Base-by-base conservation (phyloP, 2,113 vertebrate species). In the Lontra canadensis region DNA sequence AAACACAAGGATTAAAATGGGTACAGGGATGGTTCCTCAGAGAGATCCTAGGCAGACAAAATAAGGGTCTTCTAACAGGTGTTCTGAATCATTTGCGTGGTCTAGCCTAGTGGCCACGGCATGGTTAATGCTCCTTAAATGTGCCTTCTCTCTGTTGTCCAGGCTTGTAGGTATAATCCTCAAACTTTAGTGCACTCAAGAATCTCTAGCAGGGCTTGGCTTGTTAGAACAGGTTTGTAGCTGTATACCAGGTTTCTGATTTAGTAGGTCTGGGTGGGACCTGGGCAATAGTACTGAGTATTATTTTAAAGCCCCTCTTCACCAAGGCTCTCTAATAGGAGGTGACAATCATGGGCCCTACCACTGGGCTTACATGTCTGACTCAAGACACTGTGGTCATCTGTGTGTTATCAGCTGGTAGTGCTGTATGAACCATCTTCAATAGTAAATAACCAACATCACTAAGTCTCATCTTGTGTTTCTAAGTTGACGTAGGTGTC, bases 391-490 rank as follows among this genome's bases (percentile, higher is more conserved):
- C 42, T 44, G 4, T 78, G 44, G 36, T 78, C 47, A 3, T 76
- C 20, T 84, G 52, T 17, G 25, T 83, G 5, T 79, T 84, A 67
- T 74, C 69, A 36, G 31, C 31, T 67, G 87, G 69, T 29, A n/a
- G 17, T 20, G 26, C 49, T 67, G 34, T 25, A 71, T 52, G 7
- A 94, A 78, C n/a, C 52, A 4, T 59, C 11, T 90, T 59, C 39
- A 63, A 42, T 26, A 76, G 71, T 83, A 90, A 94, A 90, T 74
- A 83, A 36, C 44, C 31, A 89, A 34, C 57, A 73, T 55, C 18
- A 59, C n/a, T 74, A 79, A 90, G 78, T 81, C 49, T 94, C 69
- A 29, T 73, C 47, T 95, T 95, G 17, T 81, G 63, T 88, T 88
- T 81, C 52, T 93, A 79, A 95, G 82, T 82, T 78, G 67, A 84